Base-by-base conservation (phyloP, 2,797 vertebrate species). In the Cossypha polioptera region DNA sequence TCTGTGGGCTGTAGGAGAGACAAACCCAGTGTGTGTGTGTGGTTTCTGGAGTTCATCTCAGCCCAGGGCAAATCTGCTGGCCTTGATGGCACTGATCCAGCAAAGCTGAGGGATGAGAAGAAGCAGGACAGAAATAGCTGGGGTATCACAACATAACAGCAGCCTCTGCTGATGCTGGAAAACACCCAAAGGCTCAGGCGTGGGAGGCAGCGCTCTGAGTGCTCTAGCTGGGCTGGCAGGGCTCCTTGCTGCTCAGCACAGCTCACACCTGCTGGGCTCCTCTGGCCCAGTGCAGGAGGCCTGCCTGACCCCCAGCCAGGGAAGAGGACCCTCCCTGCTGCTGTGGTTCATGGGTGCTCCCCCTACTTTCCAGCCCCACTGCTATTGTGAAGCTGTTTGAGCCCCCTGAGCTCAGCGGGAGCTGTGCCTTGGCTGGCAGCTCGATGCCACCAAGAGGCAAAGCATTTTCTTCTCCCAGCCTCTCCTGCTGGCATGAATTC, bases 61-160 rank as follows among this genome's bases (percentile, higher is more conserved):
- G 76, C 54, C 18, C 62, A 42, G 69, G 59, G 48, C 76, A 87
- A 94, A 89, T 85, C 92, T 92, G 22, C 58, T 81, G 84, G 74
- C 59, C 84, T 86, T 25, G 40, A 66, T 86, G 86, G 92, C 63
- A 0, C 22, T 35, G 86, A 55, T 66, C 86, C 92, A 94, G 77
- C 51, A 55, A 88, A 88, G 71, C 77, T 42, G 80, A 87, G 51
- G 69, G 71, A 78, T 73, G 78, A 94, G 67, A 96, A 31, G 94
- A 91, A 76, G 84, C 74, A 69, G 77, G 63, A 87, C 91, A 94
- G 71, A 89, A 95, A 95, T 81, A 95, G 91, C 74, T 38, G 35
- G 83, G 40, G 36, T 48, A 79, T n/a, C 63, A 85, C 83, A n/a
- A 62, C 0, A 0, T 15, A 62, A 69, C 3, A 45, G 53, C 62